phyloP scores from a whole-genome alignment of 2,113 vertebrate species.

The Clarias gariepinus region DNA sequence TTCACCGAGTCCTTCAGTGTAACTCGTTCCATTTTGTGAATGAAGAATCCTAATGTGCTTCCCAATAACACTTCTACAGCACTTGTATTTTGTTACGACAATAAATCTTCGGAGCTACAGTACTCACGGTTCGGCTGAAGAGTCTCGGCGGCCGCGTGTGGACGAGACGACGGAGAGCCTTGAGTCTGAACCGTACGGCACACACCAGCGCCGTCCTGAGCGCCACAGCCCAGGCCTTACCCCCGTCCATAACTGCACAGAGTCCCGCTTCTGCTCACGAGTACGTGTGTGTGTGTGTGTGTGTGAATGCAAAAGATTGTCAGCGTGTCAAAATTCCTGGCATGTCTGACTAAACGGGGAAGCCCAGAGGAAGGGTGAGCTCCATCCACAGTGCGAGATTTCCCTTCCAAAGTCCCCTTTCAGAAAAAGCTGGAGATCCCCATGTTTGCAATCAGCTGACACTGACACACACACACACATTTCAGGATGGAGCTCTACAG shows the following conservation, averaged over 20 bases:
- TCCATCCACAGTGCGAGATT: constrained; percentile 42
- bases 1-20: background rate
- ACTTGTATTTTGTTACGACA: background rate
- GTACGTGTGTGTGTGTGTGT: constrained; percentile 12
- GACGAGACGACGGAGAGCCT: constrained; percentile 49
- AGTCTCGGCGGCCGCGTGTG: constrained; percentile 19
- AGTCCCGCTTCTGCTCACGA: background rate
- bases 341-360: constrained; percentile 30
- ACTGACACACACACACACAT: constrained; percentile 24
- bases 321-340: constrained; percentile 14
- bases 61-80: background rate
- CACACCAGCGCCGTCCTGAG: constrained; percentile 24
- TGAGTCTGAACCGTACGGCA: constrained; percentile 23
- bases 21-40: background rate
- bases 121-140: constrained; percentile 43
- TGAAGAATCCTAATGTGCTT: background rate
- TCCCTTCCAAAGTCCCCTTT: constrained; percentile 31
- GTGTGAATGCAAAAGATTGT: background rate
- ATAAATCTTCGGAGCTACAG: background rate
- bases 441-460: constrained; percentile 47
- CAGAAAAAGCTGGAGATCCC: constrained; percentile 51
- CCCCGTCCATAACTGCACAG: constrained; percentile 15
- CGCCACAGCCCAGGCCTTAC: constrained; percentile 40
- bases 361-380: constrained; percentile 27
- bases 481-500: constrained; percentile 15